Evolutionary conservation across 2,888 invertebrate species (phyloP).

Genomic region (Halictus quadricinctus): DNA sequence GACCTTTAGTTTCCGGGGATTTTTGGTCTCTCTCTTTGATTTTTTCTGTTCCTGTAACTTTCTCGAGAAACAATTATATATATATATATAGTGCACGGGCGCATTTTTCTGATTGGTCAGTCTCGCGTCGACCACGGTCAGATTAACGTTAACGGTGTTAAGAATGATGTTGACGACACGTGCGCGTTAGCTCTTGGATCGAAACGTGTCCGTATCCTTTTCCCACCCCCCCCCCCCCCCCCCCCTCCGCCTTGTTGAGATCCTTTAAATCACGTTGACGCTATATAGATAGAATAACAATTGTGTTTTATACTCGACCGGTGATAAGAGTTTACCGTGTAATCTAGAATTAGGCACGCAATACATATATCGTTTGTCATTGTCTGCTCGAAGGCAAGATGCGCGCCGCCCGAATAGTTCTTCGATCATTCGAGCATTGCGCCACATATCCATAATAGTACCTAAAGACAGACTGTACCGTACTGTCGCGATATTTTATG

Average conservation of each 20-base stretch:
- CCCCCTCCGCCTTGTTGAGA: conserved; percentile 1
- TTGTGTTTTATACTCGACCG: conserved; percentile 22
- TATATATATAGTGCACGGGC: conserved; percentile 11
- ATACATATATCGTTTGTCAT: not conserved
- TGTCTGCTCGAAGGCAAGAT: not conserved
- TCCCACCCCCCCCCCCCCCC: not conserved
- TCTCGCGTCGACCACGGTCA: conserved; percentile 24
- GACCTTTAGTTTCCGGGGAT: not conserved
- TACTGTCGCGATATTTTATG: conserved; percentile 4
- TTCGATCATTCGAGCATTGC: not conserved
- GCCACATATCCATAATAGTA: conserved; percentile 5
- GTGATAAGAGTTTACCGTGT: conserved; percentile 18
- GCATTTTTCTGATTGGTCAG: conserved; percentile 22
- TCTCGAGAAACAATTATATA: not conserved
- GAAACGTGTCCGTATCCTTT: not conserved
- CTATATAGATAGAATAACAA: conserved; percentile 26
- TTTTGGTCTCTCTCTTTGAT: not conserved
- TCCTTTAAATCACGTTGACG: conserved; percentile 24
- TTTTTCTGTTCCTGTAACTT: not conserved
- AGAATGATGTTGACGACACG: not conserved
- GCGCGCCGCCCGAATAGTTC: not conserved
- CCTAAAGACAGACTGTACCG: not conserved
- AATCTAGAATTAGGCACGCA: conserved; percentile 2
- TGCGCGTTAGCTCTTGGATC: not conserved
- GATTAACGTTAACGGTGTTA: conserved; percentile 21